Percentiles rank a stretch among this genome's conserved stretches.
Evolutionary conservation across 37 sponge, comb jelly and placozoan genomes (phyloP).

Genomic region (Bolinopsis microptera): DNA sequence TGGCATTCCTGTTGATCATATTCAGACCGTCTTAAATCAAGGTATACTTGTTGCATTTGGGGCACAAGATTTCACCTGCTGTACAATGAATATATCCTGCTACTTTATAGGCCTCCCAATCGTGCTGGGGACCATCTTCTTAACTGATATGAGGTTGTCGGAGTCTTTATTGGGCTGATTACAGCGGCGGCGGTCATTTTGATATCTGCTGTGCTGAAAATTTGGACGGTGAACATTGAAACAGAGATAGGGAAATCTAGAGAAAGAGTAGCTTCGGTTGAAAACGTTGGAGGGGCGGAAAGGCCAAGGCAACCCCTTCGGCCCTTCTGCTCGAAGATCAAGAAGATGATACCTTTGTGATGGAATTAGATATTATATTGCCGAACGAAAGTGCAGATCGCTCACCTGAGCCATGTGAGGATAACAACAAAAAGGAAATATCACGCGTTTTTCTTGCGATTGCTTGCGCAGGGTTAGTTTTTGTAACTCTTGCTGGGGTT

Average conservation of each 20-base stretch:
- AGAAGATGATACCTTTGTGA: too few relatives aligned
- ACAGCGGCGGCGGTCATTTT: background rate
- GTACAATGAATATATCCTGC: background rate
- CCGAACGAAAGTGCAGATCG: too few relatives aligned
- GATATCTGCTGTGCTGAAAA: background rate
- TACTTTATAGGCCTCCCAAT: background rate
- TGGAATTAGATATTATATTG: too few relatives aligned
- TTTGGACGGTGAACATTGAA: background rate
- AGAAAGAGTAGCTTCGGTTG: too few relatives aligned
- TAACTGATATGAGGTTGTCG: background rate
- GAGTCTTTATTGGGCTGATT: background rate
- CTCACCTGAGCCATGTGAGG: too few relatives aligned
- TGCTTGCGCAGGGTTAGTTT: too few relatives aligned
- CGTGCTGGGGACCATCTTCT: background rate
- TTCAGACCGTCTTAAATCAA: background rate
- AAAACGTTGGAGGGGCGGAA: too few relatives aligned
- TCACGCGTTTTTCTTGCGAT: too few relatives aligned
- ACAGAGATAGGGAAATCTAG: background rate
- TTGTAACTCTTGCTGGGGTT: too few relatives aligned
- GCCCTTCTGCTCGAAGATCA: too few relatives aligned
- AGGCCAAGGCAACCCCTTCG: too few relatives aligned
- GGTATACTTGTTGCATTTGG: constrained; percentile 16
- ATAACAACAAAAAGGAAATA: too few relatives aligned
- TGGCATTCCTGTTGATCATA: background rate
- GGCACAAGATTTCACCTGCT: background rate